Base-by-base conservation (phyloP, 2,113 vertebrate genomes). In the Cebus imitator region DNA sequence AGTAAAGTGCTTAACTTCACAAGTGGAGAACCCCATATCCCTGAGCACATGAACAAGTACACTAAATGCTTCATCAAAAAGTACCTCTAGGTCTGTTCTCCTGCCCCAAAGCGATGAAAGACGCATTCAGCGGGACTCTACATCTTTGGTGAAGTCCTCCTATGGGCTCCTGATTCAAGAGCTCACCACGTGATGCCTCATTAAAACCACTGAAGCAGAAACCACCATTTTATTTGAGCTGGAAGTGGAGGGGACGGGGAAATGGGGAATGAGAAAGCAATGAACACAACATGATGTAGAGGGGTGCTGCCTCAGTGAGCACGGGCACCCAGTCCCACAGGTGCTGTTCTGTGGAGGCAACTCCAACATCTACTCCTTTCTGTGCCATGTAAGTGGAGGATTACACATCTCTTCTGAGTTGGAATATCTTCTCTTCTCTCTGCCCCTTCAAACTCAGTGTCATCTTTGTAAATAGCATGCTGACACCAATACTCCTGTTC, bases 271-370 rank as follows among this genome's bases (percentile, higher is more conserved):
- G 35, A 30, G 70, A 61, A 55, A 16, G 37, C 0, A 1, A 30
- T 48, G 43, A 43, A 13, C 3, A 27, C 11, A 73, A 4, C 27
- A 2, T n/a, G 16, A 43, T 7, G 5, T 40, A 23, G 18, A 73
- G 13, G 3, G 11, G 0, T 3, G 50, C 37, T 50, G 52, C 45
- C 16, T 35, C 4, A 2, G 18, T 5, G 0, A 16, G 68, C 21
- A 0, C 0, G 27, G 18, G 27, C 1, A 10, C 35, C 12, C 66
- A 35, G 79, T 52, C 9, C 23, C 50, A 32, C 35, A 23, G 37
- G 25, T 0, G 11, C 8, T 6, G 9, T 14, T 30, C 40, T 13
- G n/a, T 17, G 5, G 0, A 8, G n/a, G 30, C 37, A 27, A n/a
- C 25, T 68, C 50, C n/a, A 5, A 14, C 66, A 13, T 4, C 14